Conservation (phyloP, 2,113 vertebrate genomes). For the Ophthalmolycus amberensis region DNA sequence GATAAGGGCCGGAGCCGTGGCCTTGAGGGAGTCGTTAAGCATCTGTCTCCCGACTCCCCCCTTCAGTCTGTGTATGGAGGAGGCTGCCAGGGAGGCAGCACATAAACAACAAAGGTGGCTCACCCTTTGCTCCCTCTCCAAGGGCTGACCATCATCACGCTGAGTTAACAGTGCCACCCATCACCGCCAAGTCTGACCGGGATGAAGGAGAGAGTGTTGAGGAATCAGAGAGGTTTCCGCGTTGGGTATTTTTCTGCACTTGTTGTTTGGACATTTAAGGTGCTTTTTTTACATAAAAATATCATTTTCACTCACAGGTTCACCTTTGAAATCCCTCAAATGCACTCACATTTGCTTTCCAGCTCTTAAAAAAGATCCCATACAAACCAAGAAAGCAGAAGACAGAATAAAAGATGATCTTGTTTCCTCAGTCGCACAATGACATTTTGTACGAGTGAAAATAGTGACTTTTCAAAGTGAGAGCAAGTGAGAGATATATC, state of each 20-base stretch:
- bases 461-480: slow-evolving; percentile 33
- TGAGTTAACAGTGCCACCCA: slow-evolving; percentile 71
- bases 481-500: slow-evolving; percentile 30
- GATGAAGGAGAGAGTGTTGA: slow-evolving; percentile 33
- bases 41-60: slow-evolving; percentile 83
- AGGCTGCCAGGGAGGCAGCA: slow-evolving; percentile 67
- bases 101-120: slow-evolving; percentile 80
- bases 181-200: slow-evolving; percentile 48
- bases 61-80: slow-evolving; percentile 68
- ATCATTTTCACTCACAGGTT: background rate
- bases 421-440: slow-evolving; percentile 10
- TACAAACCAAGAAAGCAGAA: background rate
- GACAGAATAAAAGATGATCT: background rate
- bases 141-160: slow-evolving; percentile 74
- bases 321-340: background rate
- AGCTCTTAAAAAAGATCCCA: background rate
- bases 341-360: background rate
- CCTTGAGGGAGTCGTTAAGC: slow-evolving; percentile 85
- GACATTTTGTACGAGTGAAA: background rate
- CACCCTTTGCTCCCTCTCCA: slow-evolving; percentile 68
- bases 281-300: background rate
- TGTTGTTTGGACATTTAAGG: background rate
- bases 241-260: background rate
- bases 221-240: slow-evolving; percentile 14
- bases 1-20: slow-evolving; percentile 81